Evolutionary conservation across 2,797 vertebrate genomes (phyloP).

Genomic region (Lepilemur septentrionalis): DNA sequence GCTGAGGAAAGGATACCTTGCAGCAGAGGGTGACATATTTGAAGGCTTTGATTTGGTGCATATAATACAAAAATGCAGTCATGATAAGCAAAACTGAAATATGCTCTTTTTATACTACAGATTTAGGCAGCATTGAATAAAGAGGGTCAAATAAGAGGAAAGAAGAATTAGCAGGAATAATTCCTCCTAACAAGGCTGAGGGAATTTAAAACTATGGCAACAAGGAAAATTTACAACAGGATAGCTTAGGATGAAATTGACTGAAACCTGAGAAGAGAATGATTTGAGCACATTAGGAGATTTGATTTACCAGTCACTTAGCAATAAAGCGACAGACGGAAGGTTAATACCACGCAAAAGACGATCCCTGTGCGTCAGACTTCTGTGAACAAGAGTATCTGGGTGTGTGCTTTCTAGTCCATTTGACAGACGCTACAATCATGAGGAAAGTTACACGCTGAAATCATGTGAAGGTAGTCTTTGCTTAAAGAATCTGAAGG

Average conservation of each 20-base stretch:
- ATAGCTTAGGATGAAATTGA: background rate
- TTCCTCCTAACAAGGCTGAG: background rate
- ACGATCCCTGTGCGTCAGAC: fast-evolving
- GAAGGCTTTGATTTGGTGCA: background rate
- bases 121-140: background rate
- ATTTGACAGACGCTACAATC: background rate
- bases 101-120: background rate
- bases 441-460: background rate
- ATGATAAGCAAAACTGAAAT: background rate
- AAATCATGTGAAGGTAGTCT: background rate
- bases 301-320: background rate
- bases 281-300: background rate
- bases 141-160: background rate
- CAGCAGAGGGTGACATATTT: background rate
- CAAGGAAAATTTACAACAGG: background rate
- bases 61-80: background rate
- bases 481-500: background rate
- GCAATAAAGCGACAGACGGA: background rate
- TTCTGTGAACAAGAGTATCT: background rate
- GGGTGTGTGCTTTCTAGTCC: background rate
- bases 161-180: background rate
- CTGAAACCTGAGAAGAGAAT: background rate
- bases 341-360: background rate
- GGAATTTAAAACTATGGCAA: background rate
- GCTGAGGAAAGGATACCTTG: background rate